These are phyloP conservation scores for Symphodus melops DNA, from an alignment of 2,113 vertebrate genomes.

Conservation along the genomic window DNA sequence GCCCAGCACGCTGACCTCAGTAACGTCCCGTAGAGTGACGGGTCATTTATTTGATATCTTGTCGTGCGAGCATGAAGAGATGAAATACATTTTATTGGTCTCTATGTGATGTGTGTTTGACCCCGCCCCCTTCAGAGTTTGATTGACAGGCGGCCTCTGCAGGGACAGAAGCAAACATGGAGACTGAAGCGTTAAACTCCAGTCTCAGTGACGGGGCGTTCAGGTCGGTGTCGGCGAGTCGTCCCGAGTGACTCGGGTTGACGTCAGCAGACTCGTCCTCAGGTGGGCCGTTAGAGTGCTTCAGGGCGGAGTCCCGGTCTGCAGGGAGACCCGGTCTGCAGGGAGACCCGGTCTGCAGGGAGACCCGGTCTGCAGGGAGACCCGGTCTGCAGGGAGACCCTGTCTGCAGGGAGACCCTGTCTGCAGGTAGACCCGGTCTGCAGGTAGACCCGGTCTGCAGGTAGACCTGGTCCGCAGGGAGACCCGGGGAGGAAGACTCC, in stretches of 20 bases:
- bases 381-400: no score
- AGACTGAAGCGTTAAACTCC: not conserved
- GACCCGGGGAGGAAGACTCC: not conserved
- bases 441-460: not conserved
- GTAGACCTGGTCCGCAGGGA: not conserved
- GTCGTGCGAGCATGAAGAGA: no score
- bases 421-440: not conserved
- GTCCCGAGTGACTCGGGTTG: constrained; percentile 5
- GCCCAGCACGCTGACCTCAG: no score
- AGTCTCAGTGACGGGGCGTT: not conserved
- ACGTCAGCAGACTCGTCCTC: constrained; percentile 34
- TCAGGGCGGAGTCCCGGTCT: not conserved
- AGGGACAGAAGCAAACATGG: not conserved
- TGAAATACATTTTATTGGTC: no score
- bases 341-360: not conserved
- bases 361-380: not conserved
- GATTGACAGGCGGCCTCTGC: constrained; percentile 1
- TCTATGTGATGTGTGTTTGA: no score
- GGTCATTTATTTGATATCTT: no score
- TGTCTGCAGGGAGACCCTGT: not conserved
- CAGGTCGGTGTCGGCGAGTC: not conserved
- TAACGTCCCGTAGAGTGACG: no score
- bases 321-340: not conserved
- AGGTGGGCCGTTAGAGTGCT: not conserved
- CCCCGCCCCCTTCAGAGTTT: not conserved